Evolutionary conservation across 2,113 vertebrate species (phyloP).

Genomic region (Platycercus adscitus): DNA sequence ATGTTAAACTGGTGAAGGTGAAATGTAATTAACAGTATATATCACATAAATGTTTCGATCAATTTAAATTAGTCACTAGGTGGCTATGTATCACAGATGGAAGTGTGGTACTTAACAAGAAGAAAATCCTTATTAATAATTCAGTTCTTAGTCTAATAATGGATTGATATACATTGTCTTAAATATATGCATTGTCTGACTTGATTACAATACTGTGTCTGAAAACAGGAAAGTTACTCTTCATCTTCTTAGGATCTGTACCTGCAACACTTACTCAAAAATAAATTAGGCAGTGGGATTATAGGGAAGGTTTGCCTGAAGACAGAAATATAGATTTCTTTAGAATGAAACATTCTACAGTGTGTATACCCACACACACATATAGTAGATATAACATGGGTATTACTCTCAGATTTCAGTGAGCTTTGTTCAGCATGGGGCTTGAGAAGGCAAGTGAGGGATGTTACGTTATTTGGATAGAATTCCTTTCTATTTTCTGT

Average conservation of each 20-base stretch:
- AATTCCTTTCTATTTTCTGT: not conserved
- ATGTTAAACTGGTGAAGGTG: conserved; percentile 24
- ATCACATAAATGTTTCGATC: conserved; percentile 41
- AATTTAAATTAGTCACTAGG: conserved; percentile 62
- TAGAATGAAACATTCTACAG: not conserved
- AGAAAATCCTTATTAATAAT: conserved; percentile 43
- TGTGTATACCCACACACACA: rapidly evolving
- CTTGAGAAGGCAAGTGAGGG: not conserved
- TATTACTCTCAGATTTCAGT: not conserved
- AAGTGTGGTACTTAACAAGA: conserved; percentile 44
- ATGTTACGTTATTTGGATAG: not conserved
- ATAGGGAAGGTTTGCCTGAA: not conserved
- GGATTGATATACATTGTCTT: conserved; percentile 6
- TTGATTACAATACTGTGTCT: not conserved
- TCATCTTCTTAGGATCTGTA: rapidly evolving
- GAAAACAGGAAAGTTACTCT: not conserved
- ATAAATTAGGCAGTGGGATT: not conserved
- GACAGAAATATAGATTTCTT: not conserved
- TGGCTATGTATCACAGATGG: conserved; percentile 39
- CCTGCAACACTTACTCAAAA: not conserved
- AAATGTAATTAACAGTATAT: conserved; percentile 45
- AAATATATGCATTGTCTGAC: not conserved
- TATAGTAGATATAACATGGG: no score
- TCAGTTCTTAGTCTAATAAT: conserved; percentile 5
- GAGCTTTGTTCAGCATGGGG: not conserved